These are phyloP conservation scores for Scrobipalpa costella DNA, from an alignment of 2,888 invertebrate species.

Conservation along the genomic window DNA sequence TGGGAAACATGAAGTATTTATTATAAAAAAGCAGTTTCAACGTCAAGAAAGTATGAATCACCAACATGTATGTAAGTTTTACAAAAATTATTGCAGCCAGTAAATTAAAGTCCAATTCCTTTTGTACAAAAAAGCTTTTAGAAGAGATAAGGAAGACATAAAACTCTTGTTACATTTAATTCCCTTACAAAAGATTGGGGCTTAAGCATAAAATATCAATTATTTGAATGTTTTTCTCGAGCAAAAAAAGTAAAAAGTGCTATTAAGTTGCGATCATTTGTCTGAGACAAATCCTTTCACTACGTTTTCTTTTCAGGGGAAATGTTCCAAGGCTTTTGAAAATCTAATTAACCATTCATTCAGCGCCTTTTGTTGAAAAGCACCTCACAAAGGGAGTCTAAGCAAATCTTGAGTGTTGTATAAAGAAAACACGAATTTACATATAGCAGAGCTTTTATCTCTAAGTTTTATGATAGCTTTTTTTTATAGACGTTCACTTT, in stretches of 20 bases:
- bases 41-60: too few relatives aligned
- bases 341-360: conserved; percentile 13
- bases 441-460: neutral
- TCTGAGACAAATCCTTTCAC: conserved; percentile 13
- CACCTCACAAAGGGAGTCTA: neutral
- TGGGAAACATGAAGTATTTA: too few relatives aligned
- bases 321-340: conserved; percentile 12
- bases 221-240: conserved; percentile 11
- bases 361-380: neutral
- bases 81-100: too few relatives aligned
- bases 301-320: conserved; percentile 9
- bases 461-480: too few relatives aligned
- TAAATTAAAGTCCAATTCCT: too few relatives aligned
- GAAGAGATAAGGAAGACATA: neutral
- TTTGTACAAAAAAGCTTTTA: neutral
- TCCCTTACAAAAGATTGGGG: neutral
- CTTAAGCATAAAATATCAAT: conserved; percentile 6
- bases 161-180: conserved; percentile 11
- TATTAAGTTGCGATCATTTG: conserved; percentile 14
- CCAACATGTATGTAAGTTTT: too few relatives aligned
- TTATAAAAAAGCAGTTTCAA: too few relatives aligned
- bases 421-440: neutral
- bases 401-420: neutral
- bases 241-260: conserved; percentile 9
- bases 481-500: too few relatives aligned